Evolutionary conservation across 2,113 vertebrate species (phyloP), one percentile per base, ranked within the genome.

Genomic region (Alexandromys fortis): DNA sequence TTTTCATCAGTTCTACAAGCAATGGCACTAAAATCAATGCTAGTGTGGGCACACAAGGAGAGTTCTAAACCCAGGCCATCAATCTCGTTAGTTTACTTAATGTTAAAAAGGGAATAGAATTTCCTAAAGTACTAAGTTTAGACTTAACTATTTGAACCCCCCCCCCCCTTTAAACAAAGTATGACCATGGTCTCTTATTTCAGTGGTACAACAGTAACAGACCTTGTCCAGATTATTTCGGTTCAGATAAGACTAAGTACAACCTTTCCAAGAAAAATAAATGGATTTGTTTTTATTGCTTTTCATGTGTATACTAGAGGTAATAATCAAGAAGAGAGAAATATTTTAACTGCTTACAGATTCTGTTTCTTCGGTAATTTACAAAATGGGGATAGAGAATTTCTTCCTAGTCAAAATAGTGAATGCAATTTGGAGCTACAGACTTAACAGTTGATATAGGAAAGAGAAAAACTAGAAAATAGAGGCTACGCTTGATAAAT

Each of bases 391-490:
- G 21, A 76, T 85, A 35, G 76, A 65, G 28, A 78, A 5, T 93
- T 94, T 94, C 86, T 95, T 89, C 52, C 86, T 68, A 90, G 76
- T 92, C 67, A 89, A 89, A 96, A 89, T 35, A 93, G 92, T 94
- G 26, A 89, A 79, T 78, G 24, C 42, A 65, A 65, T 96, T 96
- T 96, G 77, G 73, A 79, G 38, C 17, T 76, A 87, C 5, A 90
- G 73, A 49, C 35, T 88, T 88, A 92, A 72, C 47, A 72, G 68
- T 26, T 81, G 45, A 70, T 61, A 70, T 61, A 91, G n/a, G 10
- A 65, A 92, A 81, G 22, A 95, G 61, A 35, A 77, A 96, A 94
- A 52, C 19, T 85, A 83, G 65, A 95, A 91, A 95, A 87, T 33
- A 94, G 17, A 92, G n/a, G 42, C n/a, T 72, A 52, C 88, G 94